Evolutionary conservation across 64 coral and sea anemone species (phyloP).

Genomic region (Actinia equina): DNA sequence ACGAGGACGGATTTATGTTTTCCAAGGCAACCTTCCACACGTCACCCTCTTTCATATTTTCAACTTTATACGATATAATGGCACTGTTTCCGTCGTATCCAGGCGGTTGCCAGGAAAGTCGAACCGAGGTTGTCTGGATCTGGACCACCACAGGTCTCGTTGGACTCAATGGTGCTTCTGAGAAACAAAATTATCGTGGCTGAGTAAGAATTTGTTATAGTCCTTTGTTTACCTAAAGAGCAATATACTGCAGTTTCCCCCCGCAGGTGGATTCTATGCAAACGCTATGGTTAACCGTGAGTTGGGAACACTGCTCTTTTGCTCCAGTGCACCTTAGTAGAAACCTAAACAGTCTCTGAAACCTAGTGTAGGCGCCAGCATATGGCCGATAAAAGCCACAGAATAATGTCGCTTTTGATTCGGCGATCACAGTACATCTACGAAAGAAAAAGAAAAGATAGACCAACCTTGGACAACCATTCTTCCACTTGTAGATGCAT

Average conservation of each 20-base stretch:
- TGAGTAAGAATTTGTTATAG: neutral
- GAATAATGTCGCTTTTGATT: too few relatives aligned
- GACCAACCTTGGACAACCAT: constrained; percentile 69
- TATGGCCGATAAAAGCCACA: too few relatives aligned
- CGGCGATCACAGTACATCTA: too few relatives aligned
- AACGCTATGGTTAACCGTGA: too few relatives aligned
- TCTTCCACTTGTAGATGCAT: constrained; percentile 66
- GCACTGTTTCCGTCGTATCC: constrained; percentile 77
- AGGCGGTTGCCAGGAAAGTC: constrained; percentile 66
- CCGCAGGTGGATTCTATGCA: too few relatives aligned
- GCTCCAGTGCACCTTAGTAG: too few relatives aligned
- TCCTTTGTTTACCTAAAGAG: too few relatives aligned
- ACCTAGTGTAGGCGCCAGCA: too few relatives aligned
- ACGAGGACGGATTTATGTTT: constrained; percentile 79
- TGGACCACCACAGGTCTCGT: constrained; percentile 55
- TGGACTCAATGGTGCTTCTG: constrained; percentile 68
- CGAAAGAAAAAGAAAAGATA: too few relatives aligned
- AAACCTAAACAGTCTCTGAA: too few relatives aligned
- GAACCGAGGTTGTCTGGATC: constrained; percentile 53
- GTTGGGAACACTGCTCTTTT: too few relatives aligned
- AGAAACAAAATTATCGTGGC: neutral
- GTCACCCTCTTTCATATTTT: constrained; percentile 41
- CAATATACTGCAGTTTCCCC: too few relatives aligned
- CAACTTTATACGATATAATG: constrained; percentile 72
- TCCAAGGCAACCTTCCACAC: constrained; percentile 48